These are phyloP conservation scores for Iphiclides podalirius DNA, from an alignment of 2,888 invertebrate species.

Conservation along the genomic window DNA sequence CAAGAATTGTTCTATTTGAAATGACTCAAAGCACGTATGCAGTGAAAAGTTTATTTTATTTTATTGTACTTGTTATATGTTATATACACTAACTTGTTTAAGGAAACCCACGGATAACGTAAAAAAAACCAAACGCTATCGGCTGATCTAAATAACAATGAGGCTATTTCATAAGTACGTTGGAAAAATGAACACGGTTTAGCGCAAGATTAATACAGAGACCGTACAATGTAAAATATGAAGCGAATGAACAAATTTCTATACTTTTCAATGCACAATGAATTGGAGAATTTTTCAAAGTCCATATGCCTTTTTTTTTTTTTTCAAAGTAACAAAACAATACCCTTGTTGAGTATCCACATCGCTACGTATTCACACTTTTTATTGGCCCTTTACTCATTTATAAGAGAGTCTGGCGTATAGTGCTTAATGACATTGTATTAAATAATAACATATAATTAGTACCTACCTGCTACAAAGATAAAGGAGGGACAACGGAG, in stretches of 20 bases:
- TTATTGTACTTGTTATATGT: too few relatives aligned
- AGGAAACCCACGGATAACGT: slow-evolving; percentile 41
- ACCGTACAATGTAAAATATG: too few relatives aligned
- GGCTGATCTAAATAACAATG: slow-evolving; percentile 51
- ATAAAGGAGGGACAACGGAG: slow-evolving; percentile 69
- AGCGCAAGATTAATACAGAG: too few relatives aligned
- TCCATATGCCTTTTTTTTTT: too few relatives aligned
- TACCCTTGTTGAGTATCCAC: slow-evolving; percentile 44
- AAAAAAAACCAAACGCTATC: slow-evolving; percentile 47
- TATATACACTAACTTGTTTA: background rate
- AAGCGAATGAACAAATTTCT: too few relatives aligned
- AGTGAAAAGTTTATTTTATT: too few relatives aligned
- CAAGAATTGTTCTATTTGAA: background rate
- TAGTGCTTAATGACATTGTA: slow-evolving; percentile 70
- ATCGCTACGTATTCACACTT: slow-evolving; percentile 53
- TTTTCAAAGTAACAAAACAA: too few relatives aligned
- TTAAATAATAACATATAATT: slow-evolving; percentile 77
- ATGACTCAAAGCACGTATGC: background rate
- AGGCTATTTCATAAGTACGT: slow-evolving; percentile 46
- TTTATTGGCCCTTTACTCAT: slow-evolving; percentile 48
- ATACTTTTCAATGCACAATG: too few relatives aligned
- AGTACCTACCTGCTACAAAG: slow-evolving; percentile 70
- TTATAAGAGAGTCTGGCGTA: slow-evolving; percentile 55
- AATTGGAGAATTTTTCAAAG: too few relatives aligned
- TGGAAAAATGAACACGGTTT: slow-evolving; percentile 52